Conservation (phyloP, 2,888 invertebrate species). For the Nemotelus pantherinus region DNA sequence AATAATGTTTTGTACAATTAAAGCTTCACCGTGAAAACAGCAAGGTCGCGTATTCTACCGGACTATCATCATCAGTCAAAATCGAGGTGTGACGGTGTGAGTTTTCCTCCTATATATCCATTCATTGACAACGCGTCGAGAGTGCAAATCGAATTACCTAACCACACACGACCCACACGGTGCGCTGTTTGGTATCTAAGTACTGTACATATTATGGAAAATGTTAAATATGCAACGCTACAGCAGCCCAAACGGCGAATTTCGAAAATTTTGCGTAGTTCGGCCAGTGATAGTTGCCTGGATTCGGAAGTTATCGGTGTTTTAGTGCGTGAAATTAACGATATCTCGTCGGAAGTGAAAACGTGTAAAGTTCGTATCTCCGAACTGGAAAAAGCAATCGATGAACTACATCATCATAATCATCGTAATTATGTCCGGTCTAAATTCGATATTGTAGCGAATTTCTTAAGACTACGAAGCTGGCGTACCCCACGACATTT, state of each 20-base stretch:
- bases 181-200: no score
- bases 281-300: conserved; percentile 35
- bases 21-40: no score
- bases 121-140: no score
- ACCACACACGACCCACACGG: no score
- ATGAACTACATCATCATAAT: neutral
- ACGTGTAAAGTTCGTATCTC: conserved; percentile 33
- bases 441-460: conserved; percentile 9
- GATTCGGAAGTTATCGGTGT: conserved; percentile 31
- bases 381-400: conserved; percentile 22
- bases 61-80: no score
- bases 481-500: conserved; percentile 21
- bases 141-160: no score
- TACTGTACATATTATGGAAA: conserved; percentile 10
- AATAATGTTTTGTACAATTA: no score
- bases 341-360: conserved; percentile 37
- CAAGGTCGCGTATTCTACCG: no score
- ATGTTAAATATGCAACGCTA: conserved; percentile 10
- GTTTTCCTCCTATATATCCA: no score
- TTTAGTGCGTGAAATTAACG: conserved; percentile 35
- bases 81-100: no score
- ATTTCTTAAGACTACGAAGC: conserved; percentile 19
- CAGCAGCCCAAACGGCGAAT: neutral
- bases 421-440: conserved; percentile 19
- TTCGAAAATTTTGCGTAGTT: neutral